Base-by-base conservation (phyloP, 2,888 invertebrate species). In the Acronicta psi region DNA sequence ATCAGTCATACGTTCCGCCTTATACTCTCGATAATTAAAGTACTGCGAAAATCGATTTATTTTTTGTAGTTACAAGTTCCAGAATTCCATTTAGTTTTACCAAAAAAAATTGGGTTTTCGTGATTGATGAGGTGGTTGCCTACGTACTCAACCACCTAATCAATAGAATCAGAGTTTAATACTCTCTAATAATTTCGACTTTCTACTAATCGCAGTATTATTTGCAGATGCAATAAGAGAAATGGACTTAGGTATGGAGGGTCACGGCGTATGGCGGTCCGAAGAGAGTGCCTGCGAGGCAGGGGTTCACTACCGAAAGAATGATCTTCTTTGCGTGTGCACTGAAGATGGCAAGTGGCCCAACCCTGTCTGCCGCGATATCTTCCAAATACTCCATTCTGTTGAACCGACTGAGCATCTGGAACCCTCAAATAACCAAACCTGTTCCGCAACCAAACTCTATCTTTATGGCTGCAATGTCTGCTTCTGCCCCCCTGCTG, bases 321-420 rank as follows among this genome's bases (percentile, higher is more conserved):
- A 65, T 0, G 75, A 76, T 0, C 60, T 89, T 0, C 79, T 90
- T 16, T 93, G 93, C 59, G 73, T 91, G 2, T 93, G 93, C 71
- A 80, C 67, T 17, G 87, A 88, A 43, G 83, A 89, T n/a, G 93
- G 92, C 2, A 68, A 56, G 31, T 93, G 93, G 93, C 93, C 93
- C 0, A 92, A 84, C 66, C 86, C 91, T 0, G 80, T 88, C 41
- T 93, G 93, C 71, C 81, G 90, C 40, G 91, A 92, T 57, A 69
- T 80, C 8, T 89, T 93, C 63, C 75, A 84, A 61, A 65, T 90
- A 9, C 83, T 93, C 0, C 84, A 92, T 23, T 17, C 80, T 1
- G 87, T 92, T 2, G 80, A 85, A 73, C 50, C 77, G 0, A 72
- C 84, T 1, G 59, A 64, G 0, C 69, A 77, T 29, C 59, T 62